A percentile compares a stretch with the other conserved stretches of the same genome.
Conservation (phyloP, 2,113 vertebrate genomes). For the Promerops cafer region DNA sequence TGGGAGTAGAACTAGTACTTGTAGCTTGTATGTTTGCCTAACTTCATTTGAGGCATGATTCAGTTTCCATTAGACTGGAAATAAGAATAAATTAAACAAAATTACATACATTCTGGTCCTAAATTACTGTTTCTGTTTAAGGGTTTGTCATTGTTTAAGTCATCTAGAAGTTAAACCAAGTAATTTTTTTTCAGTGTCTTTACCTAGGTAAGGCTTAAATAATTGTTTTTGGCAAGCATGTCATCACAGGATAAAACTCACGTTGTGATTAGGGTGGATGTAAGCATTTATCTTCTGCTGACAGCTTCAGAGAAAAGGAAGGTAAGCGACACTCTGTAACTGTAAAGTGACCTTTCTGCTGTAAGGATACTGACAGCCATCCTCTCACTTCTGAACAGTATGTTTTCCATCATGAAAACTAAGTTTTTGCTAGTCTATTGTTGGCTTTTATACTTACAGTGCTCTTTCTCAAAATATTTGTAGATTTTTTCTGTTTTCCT, state of each 20-base stretch:
- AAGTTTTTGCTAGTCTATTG: not conserved
- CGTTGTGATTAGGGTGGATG: not conserved
- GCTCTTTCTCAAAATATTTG: not conserved
- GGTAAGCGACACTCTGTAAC: conserved; percentile 3
- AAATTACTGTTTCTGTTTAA: not conserved
- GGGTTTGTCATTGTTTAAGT: not conserved
- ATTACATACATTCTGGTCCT: not conserved
- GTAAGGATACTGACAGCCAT: conserved; percentile 12
- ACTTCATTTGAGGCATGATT: not conserved
- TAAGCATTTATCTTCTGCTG: conserved; percentile 33
- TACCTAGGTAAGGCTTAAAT: not conserved
- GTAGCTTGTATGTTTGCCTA: not conserved
- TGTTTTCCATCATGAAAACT: not conserved
- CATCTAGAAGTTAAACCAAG: not conserved
- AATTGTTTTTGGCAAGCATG: not conserved
- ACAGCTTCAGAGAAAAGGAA: conserved; percentile 24
- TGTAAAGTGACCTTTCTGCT: conserved; percentile 23
- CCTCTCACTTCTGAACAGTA: not conserved
- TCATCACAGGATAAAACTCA: not conserved
- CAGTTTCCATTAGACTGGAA: not conserved
- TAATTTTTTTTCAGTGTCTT: not conserved
- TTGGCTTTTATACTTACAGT: not conserved
- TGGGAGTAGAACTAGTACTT: not conserved
- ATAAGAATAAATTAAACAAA: not conserved
- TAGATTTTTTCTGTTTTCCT: conserved; percentile 22